Base-by-base conservation (phyloP, 2,113 vertebrate genomes). In the Toxotes jaculatrix region DNA sequence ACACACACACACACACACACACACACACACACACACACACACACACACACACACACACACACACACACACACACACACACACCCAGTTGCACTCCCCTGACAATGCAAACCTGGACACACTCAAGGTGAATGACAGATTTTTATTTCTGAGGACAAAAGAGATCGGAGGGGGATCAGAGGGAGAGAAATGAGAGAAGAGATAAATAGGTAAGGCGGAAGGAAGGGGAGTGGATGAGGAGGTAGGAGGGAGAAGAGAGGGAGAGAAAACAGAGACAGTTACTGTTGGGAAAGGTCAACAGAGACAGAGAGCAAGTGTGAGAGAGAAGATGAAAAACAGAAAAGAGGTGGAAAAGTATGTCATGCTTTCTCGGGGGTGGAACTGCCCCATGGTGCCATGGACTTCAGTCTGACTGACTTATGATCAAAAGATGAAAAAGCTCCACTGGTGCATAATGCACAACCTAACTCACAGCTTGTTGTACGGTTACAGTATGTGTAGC, bases 221-320 rank as follows among this genome's bases (percentile, higher is more conserved):
- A 85, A 38, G 31, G 49, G 67, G 73, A 42, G 63, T 14, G 40
- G 45, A 55, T 78, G 42, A 61, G 56, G 71, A 60, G 40, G 65
- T 56, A 72, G 74, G 43, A 74, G 71, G 70, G 55, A 43, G 68
- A 31, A 16, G 53, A 47, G 51, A 70, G n/a, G 16, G 74, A 83
- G 65, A 64, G 80, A 76, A 80, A 72, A 89, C 79, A 88, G 64
- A 85, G 74, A 85, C 59, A 34, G 80, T 84, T 68, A 86, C 78
- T 89, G 82, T 80, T 21, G 57, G 66, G 76, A 92, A 91, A 90
- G 92, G 87, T 90, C 90, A 92, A 47, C 53, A 38, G 75, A 90
- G 82, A 89, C 85, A 77, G 73, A 80, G 78, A 65, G 71, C 77
- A 78, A 72, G 86, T 84, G 88, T 79, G 80, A 87, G 74, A 45